Evolutionary conservation across 2,797 vertebrate species (phyloP).

Genomic region (Lagorchestes hirsutus): DNA sequence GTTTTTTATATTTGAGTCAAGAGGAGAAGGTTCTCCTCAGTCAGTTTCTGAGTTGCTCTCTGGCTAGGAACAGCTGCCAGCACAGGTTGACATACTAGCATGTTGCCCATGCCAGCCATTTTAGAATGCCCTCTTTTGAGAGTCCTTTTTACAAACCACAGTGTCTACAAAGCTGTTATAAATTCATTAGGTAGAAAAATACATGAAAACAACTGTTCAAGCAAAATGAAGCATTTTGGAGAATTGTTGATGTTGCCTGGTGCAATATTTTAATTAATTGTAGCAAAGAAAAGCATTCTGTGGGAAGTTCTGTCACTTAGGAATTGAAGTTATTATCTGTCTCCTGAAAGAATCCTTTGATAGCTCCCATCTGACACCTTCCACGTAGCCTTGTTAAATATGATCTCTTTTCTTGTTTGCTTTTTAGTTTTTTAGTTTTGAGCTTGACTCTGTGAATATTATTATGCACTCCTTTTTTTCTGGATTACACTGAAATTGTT

Average conservation of each 20-base stretch:
- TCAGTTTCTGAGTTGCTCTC: neutral
- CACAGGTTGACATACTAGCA: neutral
- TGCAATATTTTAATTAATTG: conserved; percentile 30
- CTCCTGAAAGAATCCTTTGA: conserved; percentile 19
- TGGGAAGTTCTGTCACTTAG: conserved; percentile 8
- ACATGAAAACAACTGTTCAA: neutral
- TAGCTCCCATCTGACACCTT: conserved; percentile 8
- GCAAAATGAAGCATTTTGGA: conserved; percentile 7
- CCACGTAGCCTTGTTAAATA: neutral
- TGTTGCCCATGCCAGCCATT: neutral
- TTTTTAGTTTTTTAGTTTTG: neutral
- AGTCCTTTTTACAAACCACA: neutral
- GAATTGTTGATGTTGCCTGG: conserved; percentile 1
- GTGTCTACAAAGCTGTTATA: neutral
- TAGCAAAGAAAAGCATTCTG: neutral
- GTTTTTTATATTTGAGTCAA: neutral
- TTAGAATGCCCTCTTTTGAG: neutral
- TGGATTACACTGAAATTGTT: neutral
- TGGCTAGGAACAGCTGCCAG: neutral
- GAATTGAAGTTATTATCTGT: conserved; percentile 35
- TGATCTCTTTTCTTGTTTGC: neutral
- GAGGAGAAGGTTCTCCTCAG: neutral
- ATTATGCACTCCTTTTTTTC: neutral
- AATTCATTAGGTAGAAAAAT: conserved; percentile 40
- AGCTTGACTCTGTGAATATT: neutral